These are phyloP conservation scores for Rhinolophus ferrumequinum DNA, from an alignment of 2,113 vertebrate genomes.

Conservation along the genomic window DNA sequence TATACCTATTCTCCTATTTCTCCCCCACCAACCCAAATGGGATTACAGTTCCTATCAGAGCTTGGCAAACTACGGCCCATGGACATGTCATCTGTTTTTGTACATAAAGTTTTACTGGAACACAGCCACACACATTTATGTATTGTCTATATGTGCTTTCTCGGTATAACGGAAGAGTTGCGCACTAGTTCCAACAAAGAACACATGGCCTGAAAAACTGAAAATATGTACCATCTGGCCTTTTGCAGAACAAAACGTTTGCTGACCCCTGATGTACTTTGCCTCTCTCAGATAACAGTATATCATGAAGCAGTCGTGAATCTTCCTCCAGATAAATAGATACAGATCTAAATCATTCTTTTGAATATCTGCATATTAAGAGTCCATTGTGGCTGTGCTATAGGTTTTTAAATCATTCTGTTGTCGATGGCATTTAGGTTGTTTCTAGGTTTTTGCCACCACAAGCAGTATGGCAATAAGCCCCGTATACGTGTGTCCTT, in stretches of 20 bases:
- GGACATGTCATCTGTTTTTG: not conserved
- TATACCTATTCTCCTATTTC: not conserved
- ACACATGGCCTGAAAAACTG: not conserved
- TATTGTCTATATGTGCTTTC: not conserved
- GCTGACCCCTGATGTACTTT: not conserved
- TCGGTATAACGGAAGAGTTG: fast-evolving
- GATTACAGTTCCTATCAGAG: not conserved
- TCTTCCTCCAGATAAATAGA: not conserved
- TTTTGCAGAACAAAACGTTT: not conserved
- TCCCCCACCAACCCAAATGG: too few relatives aligned
- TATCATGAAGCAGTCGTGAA: not conserved
- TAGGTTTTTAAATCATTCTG: not conserved
- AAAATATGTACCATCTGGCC: not conserved
- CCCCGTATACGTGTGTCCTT: fast-evolving
- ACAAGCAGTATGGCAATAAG: too few relatives aligned
- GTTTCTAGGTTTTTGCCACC: not conserved
- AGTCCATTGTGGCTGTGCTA: not conserved
- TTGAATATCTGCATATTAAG: not conserved
- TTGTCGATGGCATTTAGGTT: too few relatives aligned
- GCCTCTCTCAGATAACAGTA: not conserved
- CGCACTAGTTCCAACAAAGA: not conserved
- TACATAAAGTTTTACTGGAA: not conserved
- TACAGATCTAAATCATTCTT: not conserved
- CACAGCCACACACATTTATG: not conserved
- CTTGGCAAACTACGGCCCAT: not conserved